These are phyloP conservation scores for Hypothenemus hampei DNA, from an alignment of 1,140 invertebrate species.

Conservation along the genomic window DNA sequence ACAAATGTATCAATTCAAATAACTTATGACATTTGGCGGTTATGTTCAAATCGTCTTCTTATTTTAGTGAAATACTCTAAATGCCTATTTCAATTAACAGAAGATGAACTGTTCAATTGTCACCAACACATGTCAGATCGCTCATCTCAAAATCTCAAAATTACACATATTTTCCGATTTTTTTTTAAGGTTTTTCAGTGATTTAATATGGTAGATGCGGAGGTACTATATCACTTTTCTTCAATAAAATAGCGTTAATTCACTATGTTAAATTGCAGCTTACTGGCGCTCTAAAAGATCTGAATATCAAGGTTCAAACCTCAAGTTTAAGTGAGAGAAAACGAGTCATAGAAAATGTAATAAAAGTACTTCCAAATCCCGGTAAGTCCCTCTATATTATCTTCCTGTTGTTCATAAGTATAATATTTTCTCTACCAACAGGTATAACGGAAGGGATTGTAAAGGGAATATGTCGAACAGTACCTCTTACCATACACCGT, in stretches of 20 bases:
- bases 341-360: constrained; percentile 65
- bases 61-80: too few relatives aligned
- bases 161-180: too few relatives aligned
- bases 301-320: constrained; percentile 72
- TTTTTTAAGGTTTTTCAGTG: too few relatives aligned
- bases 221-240: constrained; percentile 32
- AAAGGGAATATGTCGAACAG: constrained; percentile 69
- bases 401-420: background rate
- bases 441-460: constrained; percentile 74
- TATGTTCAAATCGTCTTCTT: too few relatives aligned
- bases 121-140: too few relatives aligned
- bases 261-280: constrained; percentile 52
- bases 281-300: constrained; percentile 69
- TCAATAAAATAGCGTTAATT: constrained; percentile 28
- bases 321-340: constrained; percentile 70
- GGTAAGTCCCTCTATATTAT: constrained; percentile 49
- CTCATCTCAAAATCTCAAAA: too few relatives aligned
- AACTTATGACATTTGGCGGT: too few relatives aligned
- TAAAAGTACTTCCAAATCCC: constrained; percentile 64
- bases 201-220: constrained; percentile 47
- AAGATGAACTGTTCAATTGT: too few relatives aligned
- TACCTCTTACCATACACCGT: constrained; percentile 66
- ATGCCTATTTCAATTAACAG: too few relatives aligned
- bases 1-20: too few relatives aligned
- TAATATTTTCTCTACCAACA: constrained; percentile 39